A percentile compares a stretch with the other conserved stretches of the same genome.
These are phyloP conservation scores for Melanophora roralis DNA, from an alignment of 2,888 invertebrate genomes.

Conservation along the genomic window DNA sequence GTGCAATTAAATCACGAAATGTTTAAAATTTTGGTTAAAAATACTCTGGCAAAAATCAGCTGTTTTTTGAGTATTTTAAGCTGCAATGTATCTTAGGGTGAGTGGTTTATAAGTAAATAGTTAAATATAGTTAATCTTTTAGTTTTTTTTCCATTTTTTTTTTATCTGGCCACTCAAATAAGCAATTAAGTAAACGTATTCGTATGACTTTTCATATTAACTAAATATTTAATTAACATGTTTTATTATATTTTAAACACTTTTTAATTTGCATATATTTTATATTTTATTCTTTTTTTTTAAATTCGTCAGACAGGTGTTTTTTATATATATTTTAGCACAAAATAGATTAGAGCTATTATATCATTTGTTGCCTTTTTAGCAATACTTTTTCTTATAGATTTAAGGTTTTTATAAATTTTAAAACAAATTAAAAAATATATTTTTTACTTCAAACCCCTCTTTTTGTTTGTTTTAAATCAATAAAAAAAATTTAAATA, in stretches of 20 bases:
- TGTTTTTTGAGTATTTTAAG: not conserved
- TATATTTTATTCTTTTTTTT: not conserved
- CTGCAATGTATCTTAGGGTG: no score
- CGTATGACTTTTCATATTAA: not conserved
- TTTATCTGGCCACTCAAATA: constrained; percentile 30
- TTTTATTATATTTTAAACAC: constrained; percentile 38
- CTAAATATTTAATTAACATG: constrained; percentile 30
- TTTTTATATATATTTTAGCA: not conserved
- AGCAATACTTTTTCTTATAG: not conserved
- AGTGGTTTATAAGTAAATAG: no score
- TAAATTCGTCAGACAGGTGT: not conserved
- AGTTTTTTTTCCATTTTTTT: not conserved
- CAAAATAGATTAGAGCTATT: not conserved
- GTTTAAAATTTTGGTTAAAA: no score
- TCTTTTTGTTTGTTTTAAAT: not conserved
- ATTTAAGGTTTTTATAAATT: not conserved
- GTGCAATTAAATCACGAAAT: no score
- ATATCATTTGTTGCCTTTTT: not conserved
- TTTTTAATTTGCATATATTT: no score
- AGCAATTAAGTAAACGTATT: not conserved
- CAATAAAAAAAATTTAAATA: not conserved
- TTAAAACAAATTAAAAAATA: not conserved
- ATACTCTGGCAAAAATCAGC: no score
- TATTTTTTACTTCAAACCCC: not conserved
- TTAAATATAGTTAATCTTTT: no score